phyloP scores from a whole-genome alignment of 2,797 vertebrate species.

The Phrynocephalus guinanensis region DNA sequence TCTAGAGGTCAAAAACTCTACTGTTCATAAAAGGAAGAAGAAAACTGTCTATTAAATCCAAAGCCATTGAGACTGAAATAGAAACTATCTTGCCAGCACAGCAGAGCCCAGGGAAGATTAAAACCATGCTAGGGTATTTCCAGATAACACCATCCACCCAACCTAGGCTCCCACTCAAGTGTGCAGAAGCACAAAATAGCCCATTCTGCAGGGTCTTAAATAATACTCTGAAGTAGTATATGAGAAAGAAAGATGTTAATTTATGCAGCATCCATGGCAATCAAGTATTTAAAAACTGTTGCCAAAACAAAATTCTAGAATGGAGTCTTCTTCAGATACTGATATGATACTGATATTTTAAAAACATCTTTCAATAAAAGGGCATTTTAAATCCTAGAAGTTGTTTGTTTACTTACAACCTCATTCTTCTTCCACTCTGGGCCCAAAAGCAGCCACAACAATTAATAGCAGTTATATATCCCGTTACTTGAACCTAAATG shows the following conservation, averaged over 20 bases:
- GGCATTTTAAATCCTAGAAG: no score
- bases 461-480: no score
- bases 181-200: not conserved
- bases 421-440: no score
- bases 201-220: not conserved
- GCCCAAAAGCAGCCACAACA: no score
- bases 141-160: conserved; percentile 61
- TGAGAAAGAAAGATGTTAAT: conserved; percentile 28
- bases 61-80: conserved; percentile 1
- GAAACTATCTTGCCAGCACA: conserved; percentile 63
- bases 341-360: no score
- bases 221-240: conserved; percentile 30
- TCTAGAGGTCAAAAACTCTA: not conserved
- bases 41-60: not conserved
- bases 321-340: no score
- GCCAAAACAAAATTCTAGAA: no score
- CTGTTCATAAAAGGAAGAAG: not conserved
- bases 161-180: conserved; percentile 37
- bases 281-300: not conserved
- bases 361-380: no score
- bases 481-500: no score
- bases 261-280: not conserved
- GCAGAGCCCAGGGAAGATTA: conserved; percentile 54
- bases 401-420: no score
- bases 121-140: conserved; percentile 13